These are phyloP conservation scores for Agrilus mali DNA, from an alignment of 2,888 invertebrate species.

Conservation along the genomic window DNA sequence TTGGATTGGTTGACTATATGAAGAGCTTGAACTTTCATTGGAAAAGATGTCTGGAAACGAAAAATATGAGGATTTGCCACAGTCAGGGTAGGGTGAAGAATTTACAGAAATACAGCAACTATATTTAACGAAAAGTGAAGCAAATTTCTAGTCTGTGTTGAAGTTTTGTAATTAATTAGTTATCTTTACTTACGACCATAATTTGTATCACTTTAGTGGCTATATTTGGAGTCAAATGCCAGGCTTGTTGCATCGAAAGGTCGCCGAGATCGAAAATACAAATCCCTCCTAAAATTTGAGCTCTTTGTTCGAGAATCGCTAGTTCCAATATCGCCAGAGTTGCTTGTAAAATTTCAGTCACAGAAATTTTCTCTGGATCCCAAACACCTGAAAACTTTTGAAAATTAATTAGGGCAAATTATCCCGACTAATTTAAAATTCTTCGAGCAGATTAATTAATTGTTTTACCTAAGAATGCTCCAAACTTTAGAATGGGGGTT, in stretches of 20 bases:
- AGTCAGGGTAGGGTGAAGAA: no score
- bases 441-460: no score
- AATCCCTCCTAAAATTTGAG: constrained; percentile 65
- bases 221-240: constrained; percentile 59
- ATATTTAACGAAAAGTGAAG: no score
- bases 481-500: no score
- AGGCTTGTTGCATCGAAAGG: constrained; percentile 56
- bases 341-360: constrained; percentile 60
- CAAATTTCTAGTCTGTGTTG: no score
- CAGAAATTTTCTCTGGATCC: constrained; percentile 52
- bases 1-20: constrained; percentile 73
- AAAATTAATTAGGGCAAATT: neutral
- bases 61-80: neutral
- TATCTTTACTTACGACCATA: constrained; percentile 48
- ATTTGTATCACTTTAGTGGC: constrained; percentile 56
- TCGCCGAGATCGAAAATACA: constrained; percentile 64
- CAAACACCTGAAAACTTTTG: constrained; percentile 46
- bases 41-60: constrained; percentile 52
- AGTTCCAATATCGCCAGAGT: constrained; percentile 59
- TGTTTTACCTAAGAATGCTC: no score
- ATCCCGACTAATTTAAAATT: no score
- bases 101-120: no score
- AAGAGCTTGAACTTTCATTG: constrained; percentile 57
- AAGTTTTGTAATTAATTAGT: no score
- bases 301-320: constrained; percentile 59